Evolutionary conservation across 2,113 vertebrate species (phyloP).

Genomic region (Patagioenas fasciata): DNA sequence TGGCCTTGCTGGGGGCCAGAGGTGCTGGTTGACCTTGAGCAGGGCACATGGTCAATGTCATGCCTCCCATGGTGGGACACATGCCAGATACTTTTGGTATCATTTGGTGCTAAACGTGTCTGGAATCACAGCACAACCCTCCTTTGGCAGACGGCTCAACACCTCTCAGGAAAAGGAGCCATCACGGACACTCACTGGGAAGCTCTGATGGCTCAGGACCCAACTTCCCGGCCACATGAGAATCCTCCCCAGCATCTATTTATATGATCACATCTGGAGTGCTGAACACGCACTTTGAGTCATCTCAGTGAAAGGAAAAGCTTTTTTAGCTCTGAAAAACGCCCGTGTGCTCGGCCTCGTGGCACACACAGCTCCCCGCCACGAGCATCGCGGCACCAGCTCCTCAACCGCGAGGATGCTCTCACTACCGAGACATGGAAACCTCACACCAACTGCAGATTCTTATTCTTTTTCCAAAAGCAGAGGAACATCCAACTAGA

Average conservation of each 20-base stretch:
- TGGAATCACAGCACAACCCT: neutral
- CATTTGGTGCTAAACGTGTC: rapidly evolving
- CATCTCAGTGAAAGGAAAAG: neutral
- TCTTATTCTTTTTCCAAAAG: neutral
- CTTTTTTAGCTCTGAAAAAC: neutral
- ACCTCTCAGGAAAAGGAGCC: neutral
- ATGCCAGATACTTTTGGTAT: neutral
- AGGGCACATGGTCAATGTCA: rapidly evolving
- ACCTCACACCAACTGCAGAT: neutral
- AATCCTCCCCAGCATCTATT: neutral
- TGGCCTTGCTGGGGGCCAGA: neutral
- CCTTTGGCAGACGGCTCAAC: neutral
- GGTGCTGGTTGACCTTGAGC: neutral
- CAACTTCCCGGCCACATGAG: neutral
- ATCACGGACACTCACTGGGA: rapidly evolving
- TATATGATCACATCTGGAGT: rapidly evolving
- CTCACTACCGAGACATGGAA: neutral
- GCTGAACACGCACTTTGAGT: neutral
- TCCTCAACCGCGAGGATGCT: neutral
- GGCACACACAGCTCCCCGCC: neutral
- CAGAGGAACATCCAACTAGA: neutral
- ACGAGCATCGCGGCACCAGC: rapidly evolving
- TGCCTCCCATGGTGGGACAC: rapidly evolving
- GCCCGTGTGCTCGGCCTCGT: rapidly evolving
- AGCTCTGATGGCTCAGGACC: neutral